These are phyloP conservation scores for Sitta europaea DNA, from an alignment of 2,113 vertebrate species.

Conservation along the genomic window DNA sequence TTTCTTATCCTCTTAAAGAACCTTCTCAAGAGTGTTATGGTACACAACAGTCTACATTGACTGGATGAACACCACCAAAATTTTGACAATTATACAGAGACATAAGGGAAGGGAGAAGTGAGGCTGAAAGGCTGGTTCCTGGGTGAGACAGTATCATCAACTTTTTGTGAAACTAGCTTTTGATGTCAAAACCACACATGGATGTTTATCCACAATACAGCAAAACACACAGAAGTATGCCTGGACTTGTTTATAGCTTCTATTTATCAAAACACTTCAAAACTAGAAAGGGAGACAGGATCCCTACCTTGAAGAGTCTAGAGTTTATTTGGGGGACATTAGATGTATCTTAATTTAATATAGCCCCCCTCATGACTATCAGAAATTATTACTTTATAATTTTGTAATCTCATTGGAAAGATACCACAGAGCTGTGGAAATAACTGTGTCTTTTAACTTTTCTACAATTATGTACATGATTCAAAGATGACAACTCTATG, in stretches of 20 bases:
- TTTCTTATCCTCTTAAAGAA: no score
- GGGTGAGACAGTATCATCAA: not conserved
- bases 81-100: no score
- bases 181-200: not conserved
- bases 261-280: not conserved
- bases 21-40: no score
- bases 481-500: not conserved
- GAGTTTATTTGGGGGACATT: not conserved
- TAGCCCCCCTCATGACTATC: fast-evolving
- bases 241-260: not conserved
- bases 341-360: not conserved
- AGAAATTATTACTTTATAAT: not conserved
- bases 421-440: not conserved
- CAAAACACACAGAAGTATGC: not conserved
- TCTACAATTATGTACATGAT: not conserved
- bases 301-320: not conserved
- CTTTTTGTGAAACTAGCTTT: not conserved
- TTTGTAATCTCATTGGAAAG: not conserved
- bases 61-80: no score
- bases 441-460: not conserved
- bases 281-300: not conserved
- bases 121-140: no score
- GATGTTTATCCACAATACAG: not conserved
- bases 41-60: no score
- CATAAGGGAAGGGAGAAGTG: no score